These are phyloP conservation scores for Pterocles burchelli DNA, from an alignment of 2,113 vertebrate species.

Conservation along the genomic window DNA sequence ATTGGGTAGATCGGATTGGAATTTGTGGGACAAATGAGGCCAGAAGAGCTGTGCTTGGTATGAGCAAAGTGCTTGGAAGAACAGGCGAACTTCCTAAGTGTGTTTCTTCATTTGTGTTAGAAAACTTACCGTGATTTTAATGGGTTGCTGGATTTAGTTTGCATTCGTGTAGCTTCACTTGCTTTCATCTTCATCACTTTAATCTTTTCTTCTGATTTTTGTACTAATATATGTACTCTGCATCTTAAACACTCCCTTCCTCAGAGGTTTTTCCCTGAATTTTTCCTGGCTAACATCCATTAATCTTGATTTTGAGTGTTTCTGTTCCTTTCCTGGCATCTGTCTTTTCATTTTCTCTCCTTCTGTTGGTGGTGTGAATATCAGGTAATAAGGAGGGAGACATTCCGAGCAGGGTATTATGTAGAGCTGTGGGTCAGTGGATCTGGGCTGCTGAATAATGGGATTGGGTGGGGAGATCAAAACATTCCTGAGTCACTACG, in stretches of 20 bases:
- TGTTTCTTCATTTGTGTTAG: background rate
- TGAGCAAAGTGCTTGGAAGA: background rate
- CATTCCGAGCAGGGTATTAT: conserved; percentile 3
- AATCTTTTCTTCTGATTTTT: background rate
- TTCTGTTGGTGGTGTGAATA: background rate
- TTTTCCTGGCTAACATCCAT: accelerated
- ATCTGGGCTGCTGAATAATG: conserved; percentile 31
- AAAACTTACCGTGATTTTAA: background rate
- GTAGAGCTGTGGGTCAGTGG: conserved; percentile 50
- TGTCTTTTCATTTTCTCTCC: background rate
- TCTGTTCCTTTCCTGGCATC: accelerated
- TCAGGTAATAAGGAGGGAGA: background rate
- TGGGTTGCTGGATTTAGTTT: background rate
- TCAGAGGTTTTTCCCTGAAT: background rate
- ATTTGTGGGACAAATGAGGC: background rate
- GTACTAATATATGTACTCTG: background rate
- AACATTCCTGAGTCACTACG: conserved; percentile 28
- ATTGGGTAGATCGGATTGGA: background rate
- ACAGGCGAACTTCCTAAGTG: accelerated
- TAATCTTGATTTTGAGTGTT: background rate
- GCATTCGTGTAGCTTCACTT: background rate
- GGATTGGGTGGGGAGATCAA: conserved; percentile 38
- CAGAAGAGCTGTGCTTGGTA: background rate
- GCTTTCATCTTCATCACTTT: background rate
- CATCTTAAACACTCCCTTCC: background rate